These are phyloP conservation scores for Cryptus viduatorius DNA, from an alignment of 2,888 invertebrate species.

Conservation along the genomic window DNA sequence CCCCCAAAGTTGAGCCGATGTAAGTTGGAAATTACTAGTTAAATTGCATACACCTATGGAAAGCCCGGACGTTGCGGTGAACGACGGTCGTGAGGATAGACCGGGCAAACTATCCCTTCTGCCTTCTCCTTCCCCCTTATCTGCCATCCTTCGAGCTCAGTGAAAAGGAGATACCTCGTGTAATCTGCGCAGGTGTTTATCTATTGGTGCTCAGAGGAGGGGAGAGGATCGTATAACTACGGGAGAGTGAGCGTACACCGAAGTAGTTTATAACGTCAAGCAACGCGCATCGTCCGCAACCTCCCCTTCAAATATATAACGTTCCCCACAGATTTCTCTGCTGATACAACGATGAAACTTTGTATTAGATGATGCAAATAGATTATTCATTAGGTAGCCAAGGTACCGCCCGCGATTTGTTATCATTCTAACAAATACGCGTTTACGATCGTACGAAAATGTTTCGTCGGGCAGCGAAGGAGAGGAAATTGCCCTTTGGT, in stretches of 20 bases:
- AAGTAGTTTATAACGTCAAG: slow-evolving; percentile 57
- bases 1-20: slow-evolving; percentile 81
- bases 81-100: slow-evolving; percentile 48
- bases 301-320: slow-evolving; percentile 33
- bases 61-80: slow-evolving; percentile 23
- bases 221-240: slow-evolving; percentile 61
- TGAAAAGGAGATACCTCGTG: slow-evolving; percentile 75
- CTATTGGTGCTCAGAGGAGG: slow-evolving; percentile 74
- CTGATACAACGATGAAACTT: slow-evolving; percentile 56
- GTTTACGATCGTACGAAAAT: neutral
- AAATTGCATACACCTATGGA: slow-evolving; percentile 82
- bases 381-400: neutral
- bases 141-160: slow-evolving; percentile 23
- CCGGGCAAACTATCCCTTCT: neutral
- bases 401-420: slow-evolving; percentile 29
- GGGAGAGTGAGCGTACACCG: slow-evolving; percentile 35
- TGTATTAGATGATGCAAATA: slow-evolving; percentile 30
- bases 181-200: slow-evolving; percentile 84
- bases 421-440: neutral
- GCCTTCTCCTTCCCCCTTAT: neutral
- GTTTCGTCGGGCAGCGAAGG: neutral
- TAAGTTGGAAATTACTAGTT: slow-evolving; percentile 84
- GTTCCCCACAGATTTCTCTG: slow-evolving; percentile 60
- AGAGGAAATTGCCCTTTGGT: neutral
- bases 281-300: neutral